These are phyloP conservation scores for Lagopus muta DNA, from an alignment of 2,113 vertebrate species.

Conservation along the genomic window DNA sequence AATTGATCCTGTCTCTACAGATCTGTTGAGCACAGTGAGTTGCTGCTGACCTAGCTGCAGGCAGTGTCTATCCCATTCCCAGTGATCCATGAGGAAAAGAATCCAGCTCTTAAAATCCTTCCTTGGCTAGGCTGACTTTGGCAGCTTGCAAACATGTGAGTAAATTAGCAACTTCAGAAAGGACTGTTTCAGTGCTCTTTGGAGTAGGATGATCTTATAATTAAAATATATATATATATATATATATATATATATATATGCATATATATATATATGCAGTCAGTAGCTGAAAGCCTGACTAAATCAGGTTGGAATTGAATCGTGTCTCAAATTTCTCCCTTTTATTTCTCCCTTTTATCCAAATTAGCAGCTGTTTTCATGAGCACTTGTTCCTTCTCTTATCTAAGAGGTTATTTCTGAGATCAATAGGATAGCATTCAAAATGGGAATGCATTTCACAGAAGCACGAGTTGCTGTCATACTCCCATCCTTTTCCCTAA, in stretches of 20 bases:
- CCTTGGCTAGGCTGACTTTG: constrained; percentile 30
- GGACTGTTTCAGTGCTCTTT: constrained; percentile 29
- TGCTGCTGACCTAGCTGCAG: constrained; percentile 18
- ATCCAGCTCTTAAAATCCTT: constrained; percentile 12
- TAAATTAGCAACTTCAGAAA: constrained; percentile 26
- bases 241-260: not conserved
- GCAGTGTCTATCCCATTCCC: constrained; percentile 26
- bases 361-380: not conserved
- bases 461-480: constrained; percentile 17
- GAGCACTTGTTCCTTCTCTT: not conserved
- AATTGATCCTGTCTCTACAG: constrained; percentile 28
- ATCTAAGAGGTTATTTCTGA: constrained; percentile 22
- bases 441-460: constrained; percentile 39
- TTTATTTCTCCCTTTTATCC: not conserved
- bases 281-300: constrained; percentile 22
- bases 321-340: constrained; percentile 8
- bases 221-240: not conserved
- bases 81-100: constrained; percentile 12
- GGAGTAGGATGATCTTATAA: not conserved
- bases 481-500: not conserved
- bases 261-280: not conserved
- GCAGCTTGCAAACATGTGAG: not conserved
- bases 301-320: not conserved
- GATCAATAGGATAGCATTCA: constrained; percentile 11
- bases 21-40: constrained; percentile 14